Conservation (phyloP, 1,140 invertebrate genomes). For the Drosophila grimshawi region DNA sequence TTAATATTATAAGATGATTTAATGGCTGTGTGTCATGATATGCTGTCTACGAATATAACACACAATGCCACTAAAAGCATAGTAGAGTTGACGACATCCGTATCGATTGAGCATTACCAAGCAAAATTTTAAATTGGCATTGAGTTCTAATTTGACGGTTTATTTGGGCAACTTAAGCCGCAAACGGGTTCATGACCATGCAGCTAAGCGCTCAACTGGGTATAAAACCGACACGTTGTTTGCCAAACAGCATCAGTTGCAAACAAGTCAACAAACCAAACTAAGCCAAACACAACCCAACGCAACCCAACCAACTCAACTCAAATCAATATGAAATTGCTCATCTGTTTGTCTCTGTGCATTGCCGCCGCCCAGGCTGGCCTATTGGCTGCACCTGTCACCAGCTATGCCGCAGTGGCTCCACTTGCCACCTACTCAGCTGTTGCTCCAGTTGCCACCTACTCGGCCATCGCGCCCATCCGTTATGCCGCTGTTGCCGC, state of each 20-base stretch:
- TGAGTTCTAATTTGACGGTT: constrained; percentile 31
- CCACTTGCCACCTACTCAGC: constrained; percentile 27
- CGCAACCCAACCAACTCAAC: constrained; percentile 10
- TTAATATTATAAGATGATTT: not conserved
- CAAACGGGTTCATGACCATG: constrained; percentile 24
- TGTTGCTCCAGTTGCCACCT: constrained; percentile 21
- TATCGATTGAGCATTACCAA: constrained; percentile 21
- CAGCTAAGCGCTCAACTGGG: constrained; percentile 7
- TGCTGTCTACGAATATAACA: constrained; percentile 7
- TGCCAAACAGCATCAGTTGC: constrained; percentile 19
- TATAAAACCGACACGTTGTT: constrained; percentile 17
- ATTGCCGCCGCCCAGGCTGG: constrained; percentile 20
- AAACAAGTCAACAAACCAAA: constrained; percentile 21
- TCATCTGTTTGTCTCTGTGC: constrained; percentile 27
- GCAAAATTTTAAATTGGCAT: constrained; percentile 38
- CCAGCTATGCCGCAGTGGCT: constrained; percentile 17
- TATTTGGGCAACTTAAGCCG: constrained; percentile 21
- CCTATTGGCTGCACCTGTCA: constrained; percentile 22
- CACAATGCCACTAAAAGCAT: constrained; percentile 7
- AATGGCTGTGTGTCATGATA: constrained; percentile 2
- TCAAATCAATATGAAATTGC: constrained; percentile 41
- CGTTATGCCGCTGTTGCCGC: constrained; percentile 8
- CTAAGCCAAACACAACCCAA: constrained; percentile 4
- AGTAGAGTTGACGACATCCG: constrained; percentile 8
- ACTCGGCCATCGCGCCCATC: constrained; percentile 14